Percentiles rank a stretch among this genome's conserved stretches.
These are phyloP conservation scores for Dyspetes luteomarginatus DNA, from an alignment of 2,888 invertebrate species.

Conservation along the genomic window DNA sequence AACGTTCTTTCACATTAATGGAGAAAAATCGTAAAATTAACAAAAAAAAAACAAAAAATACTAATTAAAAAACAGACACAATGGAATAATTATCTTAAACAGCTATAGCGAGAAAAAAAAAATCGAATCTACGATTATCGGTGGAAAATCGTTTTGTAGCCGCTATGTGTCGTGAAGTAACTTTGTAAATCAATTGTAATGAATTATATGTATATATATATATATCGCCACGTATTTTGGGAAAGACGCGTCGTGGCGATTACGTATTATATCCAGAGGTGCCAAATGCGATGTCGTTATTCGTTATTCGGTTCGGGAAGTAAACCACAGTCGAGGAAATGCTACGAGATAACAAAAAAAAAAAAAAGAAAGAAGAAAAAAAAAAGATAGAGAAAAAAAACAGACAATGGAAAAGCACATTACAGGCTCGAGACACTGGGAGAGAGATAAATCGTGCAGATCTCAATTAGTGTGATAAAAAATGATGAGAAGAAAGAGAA, in stretches of 20 bases:
- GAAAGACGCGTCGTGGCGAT: conserved; percentile 54
- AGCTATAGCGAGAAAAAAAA: conserved; percentile 63
- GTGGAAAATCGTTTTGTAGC: conserved; percentile 62
- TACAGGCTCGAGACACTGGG: conserved; percentile 62
- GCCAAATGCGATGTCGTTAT: conserved; percentile 69
- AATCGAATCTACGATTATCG: conserved; percentile 60
- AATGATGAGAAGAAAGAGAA: not conserved
- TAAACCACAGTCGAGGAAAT: conserved; percentile 58
- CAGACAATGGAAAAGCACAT: conserved; percentile 43
- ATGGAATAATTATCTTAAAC: conserved; percentile 62
- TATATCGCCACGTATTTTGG: conserved; percentile 57
- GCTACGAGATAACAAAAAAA: conserved; percentile 39
- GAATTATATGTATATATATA: conserved; percentile 34
- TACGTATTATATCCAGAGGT: conserved; percentile 71
- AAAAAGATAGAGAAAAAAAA: conserved; percentile 15
- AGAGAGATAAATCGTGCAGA: conserved; percentile 53
- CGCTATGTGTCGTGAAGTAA: conserved; percentile 67
- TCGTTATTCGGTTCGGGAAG: conserved; percentile 63
- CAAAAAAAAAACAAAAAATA: conserved; percentile 36
- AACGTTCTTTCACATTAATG: conserved; percentile 34
- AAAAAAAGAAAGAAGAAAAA: conserved; percentile 27
- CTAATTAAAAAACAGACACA: conserved; percentile 55
- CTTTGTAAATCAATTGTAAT: conserved; percentile 57
- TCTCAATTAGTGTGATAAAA: not conserved
- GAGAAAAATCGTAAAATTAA: conserved; percentile 10